A percentile compares a stretch with the other conserved stretches of the same genome.
phyloP scores from a whole-genome alignment of 1,140 invertebrate genomes.

The Argopecten irradians region DNA sequence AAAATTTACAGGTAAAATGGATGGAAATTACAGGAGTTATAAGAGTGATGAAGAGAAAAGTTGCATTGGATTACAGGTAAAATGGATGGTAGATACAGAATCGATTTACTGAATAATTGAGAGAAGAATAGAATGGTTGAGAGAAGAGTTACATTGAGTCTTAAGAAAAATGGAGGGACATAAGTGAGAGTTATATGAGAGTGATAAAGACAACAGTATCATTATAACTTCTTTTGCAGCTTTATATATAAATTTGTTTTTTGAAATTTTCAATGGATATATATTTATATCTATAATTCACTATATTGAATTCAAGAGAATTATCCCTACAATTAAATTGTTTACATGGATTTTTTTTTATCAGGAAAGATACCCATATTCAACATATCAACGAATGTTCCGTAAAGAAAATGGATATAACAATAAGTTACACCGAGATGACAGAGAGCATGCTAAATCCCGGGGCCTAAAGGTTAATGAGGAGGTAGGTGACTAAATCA shows the following conservation, averaged over 20 bases:
- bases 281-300: too few species aligned
- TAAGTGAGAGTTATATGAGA: neutral
- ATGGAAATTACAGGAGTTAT: neutral
- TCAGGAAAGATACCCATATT: constrained; percentile 67
- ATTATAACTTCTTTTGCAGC: too few species aligned
- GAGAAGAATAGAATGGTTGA: neutral
- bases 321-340: too few species aligned
- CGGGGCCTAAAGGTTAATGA: constrained; percentile 71
- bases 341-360: constrained; percentile 43
- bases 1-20: neutral
- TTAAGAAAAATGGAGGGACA: neutral
- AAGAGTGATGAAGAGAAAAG: neutral
- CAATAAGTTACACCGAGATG: constrained; percentile 75
- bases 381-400: constrained; percentile 73
- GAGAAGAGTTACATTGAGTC: neutral
- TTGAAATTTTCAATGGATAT: too few species aligned
- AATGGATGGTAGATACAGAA: neutral
- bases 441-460: constrained; percentile 76
- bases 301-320: too few species aligned
- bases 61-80: neutral
- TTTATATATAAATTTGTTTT: too few species aligned
- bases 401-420: constrained; percentile 67
- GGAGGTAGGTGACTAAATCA: constrained; percentile 61
- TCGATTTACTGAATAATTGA: neutral
- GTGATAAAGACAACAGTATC: too few species aligned